Evolutionary conservation across 1,140 invertebrate species (phyloP).

Genomic region (Chrysopa pallens): DNA sequence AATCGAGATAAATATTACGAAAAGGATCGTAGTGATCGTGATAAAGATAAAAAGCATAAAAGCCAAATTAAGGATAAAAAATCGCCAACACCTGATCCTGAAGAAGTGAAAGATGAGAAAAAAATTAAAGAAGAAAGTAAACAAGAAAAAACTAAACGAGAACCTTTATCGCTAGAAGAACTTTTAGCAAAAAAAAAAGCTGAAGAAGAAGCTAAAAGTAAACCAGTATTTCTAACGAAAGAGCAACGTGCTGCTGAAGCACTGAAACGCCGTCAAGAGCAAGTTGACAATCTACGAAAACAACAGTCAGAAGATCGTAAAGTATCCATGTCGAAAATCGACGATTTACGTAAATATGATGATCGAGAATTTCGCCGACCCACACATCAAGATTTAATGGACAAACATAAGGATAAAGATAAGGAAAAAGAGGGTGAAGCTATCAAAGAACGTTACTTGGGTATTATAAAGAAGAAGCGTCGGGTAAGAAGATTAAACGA

Average conservation of each 20-base stretch:
- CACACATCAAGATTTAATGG: conserved; percentile 20
- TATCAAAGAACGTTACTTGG: conserved; percentile 90
- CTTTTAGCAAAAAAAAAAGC: conserved; percentile 90
- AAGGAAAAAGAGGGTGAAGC: conserved; percentile 84
- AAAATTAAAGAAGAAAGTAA: conserved; percentile 24
- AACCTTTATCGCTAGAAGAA: conserved; percentile 92
- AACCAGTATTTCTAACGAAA: conserved; percentile 94
- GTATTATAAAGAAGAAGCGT: conserved; percentile 84
- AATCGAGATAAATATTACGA: conserved; percentile 20
- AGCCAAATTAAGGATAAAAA: too few species aligned
- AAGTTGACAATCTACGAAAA: conserved; percentile 52
- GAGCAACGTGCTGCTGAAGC: conserved; percentile 85
- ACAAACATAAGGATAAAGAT: conserved; percentile 47
- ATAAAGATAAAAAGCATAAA: conserved; percentile 12
- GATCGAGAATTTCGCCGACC: conserved; percentile 34
- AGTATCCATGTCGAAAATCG: conserved; percentile 13
- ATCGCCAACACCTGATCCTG: too few species aligned
- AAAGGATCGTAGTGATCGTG: conserved; percentile 17
- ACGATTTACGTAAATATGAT: conserved; percentile 36
- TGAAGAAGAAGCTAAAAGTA: conserved; percentile 80
- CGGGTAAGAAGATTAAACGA: conserved; percentile 87
- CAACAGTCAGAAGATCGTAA: conserved; percentile 53
- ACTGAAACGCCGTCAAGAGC: conserved; percentile 69
- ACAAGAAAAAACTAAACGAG: conserved; percentile 39
- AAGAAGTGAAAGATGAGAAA: conserved; percentile 18